Conservation (phyloP, 2,797 vertebrate species). For the Notolepis coatsorum region DNA sequence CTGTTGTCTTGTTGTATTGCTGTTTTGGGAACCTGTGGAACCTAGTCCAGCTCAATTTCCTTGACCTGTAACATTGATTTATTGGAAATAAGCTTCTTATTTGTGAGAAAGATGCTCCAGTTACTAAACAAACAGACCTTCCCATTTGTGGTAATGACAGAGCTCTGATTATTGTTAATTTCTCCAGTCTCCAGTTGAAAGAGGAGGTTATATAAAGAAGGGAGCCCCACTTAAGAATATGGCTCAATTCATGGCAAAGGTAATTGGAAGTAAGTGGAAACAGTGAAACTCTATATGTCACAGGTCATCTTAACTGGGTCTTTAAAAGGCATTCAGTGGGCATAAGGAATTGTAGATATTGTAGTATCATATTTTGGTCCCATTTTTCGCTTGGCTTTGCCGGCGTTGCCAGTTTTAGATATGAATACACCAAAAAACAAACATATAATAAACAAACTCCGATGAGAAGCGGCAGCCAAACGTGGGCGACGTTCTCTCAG, state of each 20-base stretch:
- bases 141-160: constrained; percentile 2
- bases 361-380: constrained; percentile 18
- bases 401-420: no score
- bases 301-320: constrained; percentile 15
- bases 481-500: background rate
- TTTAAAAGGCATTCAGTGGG: constrained; percentile 10
- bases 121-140: constrained; percentile 24
- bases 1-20: no score
- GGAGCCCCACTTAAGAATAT: background rate
- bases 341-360: constrained; percentile 15
- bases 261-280: constrained; percentile 30
- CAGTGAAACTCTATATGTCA: constrained; percentile 19
- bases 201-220: background rate
- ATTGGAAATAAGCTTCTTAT: constrained; percentile 22
- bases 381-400: no score
- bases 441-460: constrained; percentile 37
- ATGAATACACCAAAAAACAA: constrained; percentile 22
- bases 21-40: no score
- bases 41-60: no score
- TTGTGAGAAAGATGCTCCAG: background rate
- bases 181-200: background rate
- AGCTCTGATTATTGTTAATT: background rate
- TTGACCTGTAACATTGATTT: no score
- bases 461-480: no score
- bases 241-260: constrained; percentile 13